Evolutionary conservation across 1,140 invertebrate genomes (phyloP).

Genomic region (Eupristina koningsbergeri): DNA sequence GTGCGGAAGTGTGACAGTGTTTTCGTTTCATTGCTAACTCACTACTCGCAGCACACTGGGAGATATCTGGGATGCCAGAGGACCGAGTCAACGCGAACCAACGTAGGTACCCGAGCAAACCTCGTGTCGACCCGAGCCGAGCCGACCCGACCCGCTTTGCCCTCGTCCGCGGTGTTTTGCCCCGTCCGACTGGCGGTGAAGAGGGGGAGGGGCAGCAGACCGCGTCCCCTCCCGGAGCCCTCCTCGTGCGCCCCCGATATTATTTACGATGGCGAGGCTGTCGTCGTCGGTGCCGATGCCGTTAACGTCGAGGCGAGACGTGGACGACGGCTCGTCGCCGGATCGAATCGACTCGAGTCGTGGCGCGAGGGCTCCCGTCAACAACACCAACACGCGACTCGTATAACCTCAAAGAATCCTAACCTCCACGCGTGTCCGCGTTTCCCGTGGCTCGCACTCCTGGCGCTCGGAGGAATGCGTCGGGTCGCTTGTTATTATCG

Average conservation of each 20-base stretch:
- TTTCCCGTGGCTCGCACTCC: background rate
- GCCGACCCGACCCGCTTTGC: too few species aligned
- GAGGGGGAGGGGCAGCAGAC: too few species aligned
- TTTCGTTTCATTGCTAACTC: too few species aligned
- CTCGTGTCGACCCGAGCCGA: too few species aligned
- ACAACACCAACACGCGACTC: slow-evolving; percentile 30
- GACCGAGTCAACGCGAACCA: background rate
- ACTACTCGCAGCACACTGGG: background rate
- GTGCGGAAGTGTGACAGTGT: background rate
- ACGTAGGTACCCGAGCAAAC: too few species aligned
- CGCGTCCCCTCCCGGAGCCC: background rate
- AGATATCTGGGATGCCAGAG: background rate
- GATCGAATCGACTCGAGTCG: too few species aligned
- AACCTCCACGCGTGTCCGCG: slow-evolving; percentile 21
- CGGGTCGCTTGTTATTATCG: background rate
- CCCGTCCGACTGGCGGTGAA: background rate
- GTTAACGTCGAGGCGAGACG: background rate
- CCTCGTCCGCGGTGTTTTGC: too few species aligned
- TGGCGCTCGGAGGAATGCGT: background rate
- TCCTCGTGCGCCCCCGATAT: slow-evolving; percentile 10
- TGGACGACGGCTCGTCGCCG: background rate
- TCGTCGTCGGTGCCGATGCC: background rate
- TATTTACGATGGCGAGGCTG: slow-evolving; percentile 24
- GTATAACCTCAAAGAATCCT: slow-evolving; percentile 33
- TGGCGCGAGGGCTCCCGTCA: too few species aligned